These are phyloP conservation scores for Nomada hirtipes DNA, from an alignment of 2,888 invertebrate species.

Conservation along the genomic window DNA sequence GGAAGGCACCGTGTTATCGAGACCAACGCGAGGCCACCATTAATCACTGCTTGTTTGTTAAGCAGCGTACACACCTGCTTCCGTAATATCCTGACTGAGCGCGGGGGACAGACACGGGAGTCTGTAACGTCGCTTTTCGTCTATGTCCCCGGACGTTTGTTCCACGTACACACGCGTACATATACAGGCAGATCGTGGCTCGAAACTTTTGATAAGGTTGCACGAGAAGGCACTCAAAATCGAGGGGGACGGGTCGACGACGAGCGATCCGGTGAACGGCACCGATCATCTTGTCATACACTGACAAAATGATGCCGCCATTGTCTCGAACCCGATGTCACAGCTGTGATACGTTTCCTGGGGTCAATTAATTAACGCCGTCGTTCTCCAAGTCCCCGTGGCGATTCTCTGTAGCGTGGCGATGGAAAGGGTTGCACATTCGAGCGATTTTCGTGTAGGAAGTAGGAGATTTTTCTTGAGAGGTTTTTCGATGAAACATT, in stretches of 20 bases:
- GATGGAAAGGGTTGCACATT: too few relatives aligned
- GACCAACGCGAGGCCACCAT: conserved; percentile 77
- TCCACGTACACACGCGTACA: conserved; percentile 20
- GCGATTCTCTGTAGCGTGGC: too few relatives aligned
- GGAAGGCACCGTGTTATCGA: conserved; percentile 78
- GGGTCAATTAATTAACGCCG: conserved; percentile 51
- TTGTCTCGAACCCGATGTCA: conserved; percentile 28
- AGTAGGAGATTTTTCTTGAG: too few relatives aligned
- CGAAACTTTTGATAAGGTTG: conserved; percentile 70
- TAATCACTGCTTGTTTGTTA: conserved; percentile 83
- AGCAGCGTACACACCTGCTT: conserved; percentile 81
- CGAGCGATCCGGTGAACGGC: conserved; percentile 37
- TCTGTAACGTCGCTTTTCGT: conserved; percentile 53
- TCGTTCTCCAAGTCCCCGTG: background rate
- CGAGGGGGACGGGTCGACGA: conserved; percentile 33
- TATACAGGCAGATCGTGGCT: background rate
- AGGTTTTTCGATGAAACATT: background rate
- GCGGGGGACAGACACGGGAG: conserved; percentile 40
- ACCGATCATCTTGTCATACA: conserved; percentile 56
- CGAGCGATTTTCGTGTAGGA: background rate
- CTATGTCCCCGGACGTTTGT: conserved; percentile 54
- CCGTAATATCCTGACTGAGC: conserved; percentile 76
- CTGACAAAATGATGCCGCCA: conserved; percentile 35
- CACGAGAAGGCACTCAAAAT: conserved; percentile 39
- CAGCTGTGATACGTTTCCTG: conserved; percentile 27